Conservation (phyloP, 2,797 vertebrate species). For the Neosalanx taihuensis region DNA sequence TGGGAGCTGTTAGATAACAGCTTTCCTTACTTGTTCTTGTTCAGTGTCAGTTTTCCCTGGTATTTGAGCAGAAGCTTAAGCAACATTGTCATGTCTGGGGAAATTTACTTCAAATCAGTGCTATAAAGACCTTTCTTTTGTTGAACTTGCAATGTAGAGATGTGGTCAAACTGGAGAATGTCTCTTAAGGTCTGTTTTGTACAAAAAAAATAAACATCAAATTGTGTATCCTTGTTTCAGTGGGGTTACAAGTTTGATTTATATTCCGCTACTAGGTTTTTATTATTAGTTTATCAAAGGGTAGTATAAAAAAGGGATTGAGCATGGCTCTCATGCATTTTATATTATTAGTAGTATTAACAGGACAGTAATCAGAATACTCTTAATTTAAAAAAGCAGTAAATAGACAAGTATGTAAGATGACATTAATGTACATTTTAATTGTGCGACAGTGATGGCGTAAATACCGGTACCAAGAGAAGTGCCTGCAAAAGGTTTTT, state of each 20-base stretch:
- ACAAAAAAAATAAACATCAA: constrained; percentile 69
- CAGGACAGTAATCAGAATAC: too few species aligned
- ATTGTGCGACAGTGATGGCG: too few species aligned
- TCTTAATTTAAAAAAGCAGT: too few species aligned
- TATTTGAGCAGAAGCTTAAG: constrained; percentile 73
- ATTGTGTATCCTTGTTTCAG: constrained; percentile 12
- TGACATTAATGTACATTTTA: too few species aligned
- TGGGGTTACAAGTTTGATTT: background rate
- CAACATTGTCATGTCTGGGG: constrained; percentile 76
- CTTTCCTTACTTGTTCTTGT: constrained; percentile 50
- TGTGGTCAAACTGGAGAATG: constrained; percentile 43
- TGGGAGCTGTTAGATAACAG: constrained; percentile 66
- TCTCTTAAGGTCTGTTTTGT: constrained; percentile 80
- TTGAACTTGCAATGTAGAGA: constrained; percentile 75
- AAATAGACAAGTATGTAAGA: too few species aligned
- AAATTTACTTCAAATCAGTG: constrained; percentile 64
- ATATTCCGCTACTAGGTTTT: too few species aligned
- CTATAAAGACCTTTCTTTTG: constrained; percentile 66
- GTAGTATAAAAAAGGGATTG: background rate
- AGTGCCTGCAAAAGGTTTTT: too few species aligned
- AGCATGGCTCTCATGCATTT: background rate
- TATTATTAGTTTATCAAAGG: too few species aligned
- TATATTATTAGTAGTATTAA: too few species aligned
- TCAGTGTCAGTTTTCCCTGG: constrained; percentile 50
- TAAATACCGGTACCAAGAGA: too few species aligned